Conservation (phyloP, 1,140 invertebrate species). For the Brachystomella parvula region DNA sequence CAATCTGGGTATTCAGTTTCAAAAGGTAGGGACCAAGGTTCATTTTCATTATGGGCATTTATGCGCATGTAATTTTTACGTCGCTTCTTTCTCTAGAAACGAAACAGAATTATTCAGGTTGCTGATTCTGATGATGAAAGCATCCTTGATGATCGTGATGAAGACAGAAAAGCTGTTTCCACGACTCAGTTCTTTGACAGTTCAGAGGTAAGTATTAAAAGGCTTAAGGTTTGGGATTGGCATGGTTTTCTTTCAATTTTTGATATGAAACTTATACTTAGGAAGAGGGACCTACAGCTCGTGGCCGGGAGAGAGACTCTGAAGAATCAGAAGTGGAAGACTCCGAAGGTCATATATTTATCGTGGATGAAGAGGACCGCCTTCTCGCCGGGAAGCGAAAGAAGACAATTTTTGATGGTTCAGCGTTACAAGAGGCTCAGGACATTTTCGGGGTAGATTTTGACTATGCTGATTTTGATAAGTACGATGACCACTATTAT, state of each 20-base stretch:
- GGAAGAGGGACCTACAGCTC: constrained; percentile 70
- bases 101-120: constrained; percentile 71
- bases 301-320: constrained; percentile 52
- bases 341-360: constrained; percentile 90
- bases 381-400: constrained; percentile 82
- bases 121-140: constrained; percentile 74
- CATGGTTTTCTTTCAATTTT: constrained; percentile 12
- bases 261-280: constrained; percentile 44
- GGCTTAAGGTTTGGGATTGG: background rate
- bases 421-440: constrained; percentile 92
- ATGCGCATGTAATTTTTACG: background rate
- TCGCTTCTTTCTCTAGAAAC: constrained; percentile 54
- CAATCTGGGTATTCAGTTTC: constrained; percentile 92
- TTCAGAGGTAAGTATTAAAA: constrained; percentile 61
- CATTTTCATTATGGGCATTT: constrained; percentile 43
- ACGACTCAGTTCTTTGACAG: constrained; percentile 79
- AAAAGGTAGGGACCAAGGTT: constrained; percentile 55
- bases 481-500: constrained; percentile 78
- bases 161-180: constrained; percentile 74
- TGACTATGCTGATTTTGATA: constrained; percentile 91
- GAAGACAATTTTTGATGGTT: constrained; percentile 83
- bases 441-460: constrained; percentile 99
- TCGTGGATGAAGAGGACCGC: constrained; percentile 90
- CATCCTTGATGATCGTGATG: constrained; percentile 59
- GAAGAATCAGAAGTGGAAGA: constrained; percentile 61